A percentile compares a stretch with the other conserved stretches of the same genome.
phyloP scores from a whole-genome alignment of 2,888 invertebrate species.

The Stenotaenia linearis region DNA sequence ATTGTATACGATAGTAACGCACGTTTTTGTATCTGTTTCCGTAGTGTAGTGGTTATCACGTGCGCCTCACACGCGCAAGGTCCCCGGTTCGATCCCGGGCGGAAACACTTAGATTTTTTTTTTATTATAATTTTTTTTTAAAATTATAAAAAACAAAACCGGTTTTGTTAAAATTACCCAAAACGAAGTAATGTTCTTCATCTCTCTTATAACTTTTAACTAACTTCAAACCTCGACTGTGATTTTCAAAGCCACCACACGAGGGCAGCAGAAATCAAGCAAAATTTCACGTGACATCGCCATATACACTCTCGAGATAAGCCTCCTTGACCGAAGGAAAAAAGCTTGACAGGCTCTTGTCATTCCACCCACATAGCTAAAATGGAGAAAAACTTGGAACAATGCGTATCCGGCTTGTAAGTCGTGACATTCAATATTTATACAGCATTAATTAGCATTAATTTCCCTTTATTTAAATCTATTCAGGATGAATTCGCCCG shows the following conservation, averaged over 20 bases:
- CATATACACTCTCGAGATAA: neutral
- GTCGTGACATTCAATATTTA: neutral
- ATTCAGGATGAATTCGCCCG: constrained; percentile 1
- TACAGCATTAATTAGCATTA: neutral
- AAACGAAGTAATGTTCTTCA: too few species aligned
- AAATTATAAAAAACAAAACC: neutral
- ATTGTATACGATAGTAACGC: too few species aligned
- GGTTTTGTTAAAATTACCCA: too few species aligned
- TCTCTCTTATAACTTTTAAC: neutral
- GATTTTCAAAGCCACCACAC: neutral
- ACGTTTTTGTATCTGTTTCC: neutral
- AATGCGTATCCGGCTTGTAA: neutral
- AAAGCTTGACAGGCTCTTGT: neutral
- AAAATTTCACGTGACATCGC: neutral
- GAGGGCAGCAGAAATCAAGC: neutral
- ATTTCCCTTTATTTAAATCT: neutral
- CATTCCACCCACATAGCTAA: neutral
- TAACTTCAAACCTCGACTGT: too few species aligned
- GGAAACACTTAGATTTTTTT: neutral
- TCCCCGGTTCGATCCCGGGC: constrained; percentile 14
- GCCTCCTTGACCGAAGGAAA: neutral
- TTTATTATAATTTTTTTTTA: neutral
- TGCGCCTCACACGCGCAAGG: constrained; percentile 15
- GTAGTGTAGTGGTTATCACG: constrained; percentile 19
- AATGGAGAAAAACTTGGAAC: constrained; percentile 1